Evolutionary conservation across 1,140 invertebrate species (phyloP).

Genomic region (Camponotus vicinus): DNA sequence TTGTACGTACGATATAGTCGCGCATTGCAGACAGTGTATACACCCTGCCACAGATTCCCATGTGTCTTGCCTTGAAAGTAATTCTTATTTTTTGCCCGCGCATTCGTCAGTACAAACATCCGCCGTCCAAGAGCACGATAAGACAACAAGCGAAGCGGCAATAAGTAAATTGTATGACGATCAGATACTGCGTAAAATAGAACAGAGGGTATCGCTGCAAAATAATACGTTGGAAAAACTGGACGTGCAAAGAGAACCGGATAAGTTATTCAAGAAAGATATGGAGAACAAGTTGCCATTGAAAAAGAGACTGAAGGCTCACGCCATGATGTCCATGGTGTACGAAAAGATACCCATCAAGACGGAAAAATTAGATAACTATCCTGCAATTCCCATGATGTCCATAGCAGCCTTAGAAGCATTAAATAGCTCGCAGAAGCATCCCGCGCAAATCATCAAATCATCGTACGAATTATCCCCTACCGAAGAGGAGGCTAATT

Average conservation of each 20-base stretch:
- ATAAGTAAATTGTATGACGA: slow-evolving; percentile 78
- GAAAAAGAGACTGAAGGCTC: slow-evolving; percentile 82
- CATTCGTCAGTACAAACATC: slow-evolving; percentile 76
- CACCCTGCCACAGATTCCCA: slow-evolving; percentile 77
- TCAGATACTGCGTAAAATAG: slow-evolving; percentile 76
- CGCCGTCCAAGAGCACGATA: slow-evolving; percentile 77
- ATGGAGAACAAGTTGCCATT: slow-evolving; percentile 79
- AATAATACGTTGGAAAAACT: slow-evolving; percentile 71
- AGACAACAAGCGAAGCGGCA: slow-evolving; percentile 73
- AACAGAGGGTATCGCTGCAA: slow-evolving; percentile 68
- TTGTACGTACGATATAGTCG: slow-evolving; percentile 79
- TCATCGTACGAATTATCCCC: slow-evolving; percentile 56
- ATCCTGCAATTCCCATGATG: slow-evolving; percentile 78
- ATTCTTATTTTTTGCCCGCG: slow-evolving; percentile 78
- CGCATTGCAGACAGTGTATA: slow-evolving; percentile 80
- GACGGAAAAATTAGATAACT: slow-evolving; percentile 69
- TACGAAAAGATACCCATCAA: slow-evolving; percentile 72
- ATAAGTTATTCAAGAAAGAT: slow-evolving; percentile 68
- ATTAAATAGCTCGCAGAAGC: slow-evolving; percentile 51
- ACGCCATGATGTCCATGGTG: slow-evolving; percentile 72
- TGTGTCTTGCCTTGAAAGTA: slow-evolving; percentile 75
- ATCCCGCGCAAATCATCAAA: slow-evolving; percentile 58
- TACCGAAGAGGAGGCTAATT: slow-evolving; percentile 39
- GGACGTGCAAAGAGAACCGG: slow-evolving; percentile 67
- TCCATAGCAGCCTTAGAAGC: slow-evolving; percentile 76